phyloP scores from a whole-genome alignment of 1,140 invertebrate genomes.

The Drosophila melanogaster region Release_6_plus_ISO1_MT NT_033777.3:16627501-16628000 shows the following conservation, averaged over 20 bases:
- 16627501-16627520: conserved; percentile 9
- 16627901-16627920: conserved; percentile 18
- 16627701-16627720: background rate
- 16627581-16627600: too few species aligned
- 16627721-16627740: background rate
- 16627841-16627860: conserved; percentile 31
- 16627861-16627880: conserved; percentile 36
- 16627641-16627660: background rate
- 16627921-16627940: conserved; percentile 29
- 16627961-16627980: conserved; percentile 32
- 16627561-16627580: too few species aligned
- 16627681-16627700: background rate
- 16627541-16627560: background rate
- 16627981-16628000: conserved; percentile 27
- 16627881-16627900: conserved; percentile 20
- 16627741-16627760: conserved; percentile 59
- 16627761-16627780: conserved; percentile 58
- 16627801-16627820: conserved; percentile 51
- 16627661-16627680: background rate
- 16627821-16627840: conserved; percentile 74
- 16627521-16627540: conserved; percentile 8
- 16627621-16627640: too few species aligned
- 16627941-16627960: conserved; percentile 10
- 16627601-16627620: too few species aligned
- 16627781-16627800: conserved; percentile 45